Evolutionary conservation across 92 coral and sea anemone genomes (phyloP).

Genomic region (Scolanthus callimorphus): DNA sequence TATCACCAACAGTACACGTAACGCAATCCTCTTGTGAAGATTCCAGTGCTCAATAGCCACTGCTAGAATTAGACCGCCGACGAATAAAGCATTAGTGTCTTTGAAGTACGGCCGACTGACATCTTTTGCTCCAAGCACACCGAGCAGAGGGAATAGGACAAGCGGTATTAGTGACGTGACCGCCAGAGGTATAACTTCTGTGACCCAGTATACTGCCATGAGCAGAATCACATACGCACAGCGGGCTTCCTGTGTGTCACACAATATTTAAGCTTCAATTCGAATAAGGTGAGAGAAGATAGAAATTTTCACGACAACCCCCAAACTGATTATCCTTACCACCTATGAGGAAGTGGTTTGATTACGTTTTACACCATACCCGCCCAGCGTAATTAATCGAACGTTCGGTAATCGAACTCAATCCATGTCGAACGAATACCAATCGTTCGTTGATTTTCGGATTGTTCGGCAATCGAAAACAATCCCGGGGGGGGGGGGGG

Average conservation of each 20-base stretch:
- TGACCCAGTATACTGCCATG: slow-evolving; percentile 97
- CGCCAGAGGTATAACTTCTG: slow-evolving; percentile 91
- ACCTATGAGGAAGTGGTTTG: too few relatives aligned
- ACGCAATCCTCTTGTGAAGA: slow-evolving; percentile 94
- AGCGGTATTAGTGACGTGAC: slow-evolving; percentile 90
- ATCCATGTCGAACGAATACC: too few relatives aligned
- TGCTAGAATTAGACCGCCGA: slow-evolving; percentile 94
- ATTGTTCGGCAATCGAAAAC: too few relatives aligned
- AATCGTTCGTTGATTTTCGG: too few relatives aligned
- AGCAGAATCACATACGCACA: slow-evolving; percentile 90
- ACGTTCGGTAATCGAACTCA: too few relatives aligned
- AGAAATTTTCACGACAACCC: too few relatives aligned
- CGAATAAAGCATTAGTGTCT: slow-evolving; percentile 85
- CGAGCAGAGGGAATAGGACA: slow-evolving; percentile 86
- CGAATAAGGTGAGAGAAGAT: too few relatives aligned
- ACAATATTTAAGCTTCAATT: too few relatives aligned
- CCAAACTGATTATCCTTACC: too few relatives aligned
- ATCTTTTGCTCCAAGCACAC: slow-evolving; percentile 88
- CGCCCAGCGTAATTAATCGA: too few relatives aligned
- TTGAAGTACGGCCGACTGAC: slow-evolving; percentile 86
- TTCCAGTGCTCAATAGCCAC: slow-evolving; percentile 97
- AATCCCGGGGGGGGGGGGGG: too few relatives aligned
- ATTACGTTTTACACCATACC: too few relatives aligned
- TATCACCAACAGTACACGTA: slow-evolving; percentile 71
- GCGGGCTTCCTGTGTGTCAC: slow-evolving; percentile 66